Conservation (phyloP, 2,888 invertebrate genomes). For the Andrena camellia region DNA sequence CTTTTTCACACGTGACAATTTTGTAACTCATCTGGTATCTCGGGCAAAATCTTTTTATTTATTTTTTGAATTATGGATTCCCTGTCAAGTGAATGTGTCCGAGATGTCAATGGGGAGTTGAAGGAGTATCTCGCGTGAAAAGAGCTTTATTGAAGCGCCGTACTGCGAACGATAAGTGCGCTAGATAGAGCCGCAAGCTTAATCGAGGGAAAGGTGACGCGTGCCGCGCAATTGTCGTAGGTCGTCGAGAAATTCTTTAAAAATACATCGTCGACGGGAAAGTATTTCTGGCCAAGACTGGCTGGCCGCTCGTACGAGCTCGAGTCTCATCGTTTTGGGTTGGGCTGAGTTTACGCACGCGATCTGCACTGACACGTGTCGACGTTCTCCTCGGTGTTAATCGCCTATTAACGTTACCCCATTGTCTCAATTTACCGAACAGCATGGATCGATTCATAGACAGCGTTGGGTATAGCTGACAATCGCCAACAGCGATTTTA, state of each 20-base stretch:
- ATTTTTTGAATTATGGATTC: too few relatives aligned
- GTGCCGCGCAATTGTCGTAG: slow-evolving; percentile 63
- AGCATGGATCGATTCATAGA: slow-evolving; percentile 37
- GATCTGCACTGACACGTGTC: slow-evolving; percentile 59
- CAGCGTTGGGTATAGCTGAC: slow-evolving; percentile 5
- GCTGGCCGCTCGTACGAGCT: slow-evolving; percentile 20
- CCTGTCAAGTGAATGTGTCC: too few relatives aligned
- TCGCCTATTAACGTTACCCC: slow-evolving; percentile 49
- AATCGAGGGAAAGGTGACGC: slow-evolving; percentile 12
- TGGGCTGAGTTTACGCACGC: slow-evolving; percentile 53
- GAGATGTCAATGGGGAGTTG: too few relatives aligned
- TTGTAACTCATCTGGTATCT: too few relatives aligned
- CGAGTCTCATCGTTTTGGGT: slow-evolving; percentile 34
- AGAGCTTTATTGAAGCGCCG: neutral
- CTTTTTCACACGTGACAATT: too few relatives aligned
- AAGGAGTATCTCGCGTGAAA: neutral
- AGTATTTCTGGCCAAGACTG: slow-evolving; percentile 60
- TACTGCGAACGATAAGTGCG: neutral
- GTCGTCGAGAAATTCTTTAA: slow-evolving; percentile 68
- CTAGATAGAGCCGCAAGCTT: neutral
- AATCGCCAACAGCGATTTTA: neutral
- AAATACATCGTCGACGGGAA: slow-evolving; percentile 54
- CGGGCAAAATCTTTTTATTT: too few relatives aligned
- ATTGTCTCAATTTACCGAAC: slow-evolving; percentile 47
- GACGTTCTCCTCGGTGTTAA: slow-evolving; percentile 44